Conservation (phyloP, 1,140 invertebrate genomes). For the Diachasmimorpha longicaudata region DNA sequence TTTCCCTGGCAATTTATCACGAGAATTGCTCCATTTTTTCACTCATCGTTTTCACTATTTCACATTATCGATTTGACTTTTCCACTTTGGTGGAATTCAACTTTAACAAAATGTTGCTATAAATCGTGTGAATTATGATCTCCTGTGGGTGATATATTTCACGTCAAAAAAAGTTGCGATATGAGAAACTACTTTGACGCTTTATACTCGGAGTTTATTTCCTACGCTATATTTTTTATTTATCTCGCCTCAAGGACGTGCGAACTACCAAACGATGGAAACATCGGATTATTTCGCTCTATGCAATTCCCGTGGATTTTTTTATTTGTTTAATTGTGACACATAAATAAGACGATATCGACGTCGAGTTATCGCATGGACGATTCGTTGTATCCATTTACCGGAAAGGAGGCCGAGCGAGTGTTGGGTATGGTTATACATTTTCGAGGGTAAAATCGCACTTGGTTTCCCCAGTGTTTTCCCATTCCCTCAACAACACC, state of each 20-base stretch:
- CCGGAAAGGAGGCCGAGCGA: conserved; percentile 8
- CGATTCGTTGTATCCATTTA: conserved; percentile 18
- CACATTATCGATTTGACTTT: not conserved
- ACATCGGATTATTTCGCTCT: not conserved
- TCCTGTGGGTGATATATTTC: not conserved
- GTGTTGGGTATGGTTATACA: not conserved
- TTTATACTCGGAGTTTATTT: not conserved
- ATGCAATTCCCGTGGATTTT: not conserved
- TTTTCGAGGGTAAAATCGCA: conserved; percentile 7
- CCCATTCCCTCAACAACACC: not conserved
- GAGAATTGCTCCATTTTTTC: not conserved
- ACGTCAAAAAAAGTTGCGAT: not conserved
- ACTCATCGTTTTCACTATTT: not conserved
- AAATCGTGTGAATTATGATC: not conserved
- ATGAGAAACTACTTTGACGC: not conserved
- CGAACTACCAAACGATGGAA: not conserved
- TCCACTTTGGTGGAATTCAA: not conserved
- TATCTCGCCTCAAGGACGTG: not conserved
- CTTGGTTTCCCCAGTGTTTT: not conserved
- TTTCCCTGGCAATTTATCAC: not conserved
- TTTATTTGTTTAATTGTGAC: not conserved
- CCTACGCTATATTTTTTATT: not conserved
- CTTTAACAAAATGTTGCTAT: not conserved
- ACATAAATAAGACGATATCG: conserved; percentile 24
- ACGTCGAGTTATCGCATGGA: conserved; percentile 20